These are phyloP conservation scores for Eufriesea mexicana DNA, from an alignment of 1,140 invertebrate genomes.

Conservation along the genomic window DNA sequence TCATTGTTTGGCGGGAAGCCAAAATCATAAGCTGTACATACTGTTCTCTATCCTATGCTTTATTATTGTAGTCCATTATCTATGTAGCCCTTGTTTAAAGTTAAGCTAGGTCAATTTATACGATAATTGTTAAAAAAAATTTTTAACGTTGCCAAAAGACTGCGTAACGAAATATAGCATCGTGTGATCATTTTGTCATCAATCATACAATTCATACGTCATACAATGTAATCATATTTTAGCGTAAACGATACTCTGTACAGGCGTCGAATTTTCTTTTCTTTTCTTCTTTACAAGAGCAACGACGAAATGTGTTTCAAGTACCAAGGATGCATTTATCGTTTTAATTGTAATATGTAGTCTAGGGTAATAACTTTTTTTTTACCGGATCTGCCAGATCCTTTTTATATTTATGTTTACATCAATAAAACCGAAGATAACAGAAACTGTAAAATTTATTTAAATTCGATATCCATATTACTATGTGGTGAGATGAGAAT, in stretches of 20 bases:
- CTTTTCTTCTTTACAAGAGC: not conserved
- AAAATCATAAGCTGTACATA: conserved; percentile 56
- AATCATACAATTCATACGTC: not conserved
- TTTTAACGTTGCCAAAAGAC: conserved; percentile 15
- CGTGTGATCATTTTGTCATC: not conserved
- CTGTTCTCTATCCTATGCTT: conserved; percentile 12
- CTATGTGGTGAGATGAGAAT: too few species aligned
- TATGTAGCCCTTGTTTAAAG: not conserved
- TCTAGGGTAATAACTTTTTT: conserved; percentile 37
- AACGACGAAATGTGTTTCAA: conserved; percentile 30
- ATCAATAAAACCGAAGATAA: conserved; percentile 24
- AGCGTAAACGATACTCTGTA: conserved; percentile 25
- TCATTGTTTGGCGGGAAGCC: conserved; percentile 57
- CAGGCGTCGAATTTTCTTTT: conserved; percentile 2
- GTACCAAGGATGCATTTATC: conserved; percentile 69
- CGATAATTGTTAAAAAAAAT: not conserved
- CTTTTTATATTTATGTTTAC: conserved; percentile 62
- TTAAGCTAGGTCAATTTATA: conserved; percentile 6
- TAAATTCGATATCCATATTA: too few species aligned
- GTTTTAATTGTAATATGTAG: conserved; percentile 45
- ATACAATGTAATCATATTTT: not conserved
- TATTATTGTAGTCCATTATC: not conserved
- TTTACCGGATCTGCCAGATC: conserved; percentile 10
- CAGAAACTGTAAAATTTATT: not conserved
- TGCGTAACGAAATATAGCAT: conserved; percentile 24